phyloP scores from a whole-genome alignment of 2,888 invertebrate genomes.

The Lithophane leautieri region DNA sequence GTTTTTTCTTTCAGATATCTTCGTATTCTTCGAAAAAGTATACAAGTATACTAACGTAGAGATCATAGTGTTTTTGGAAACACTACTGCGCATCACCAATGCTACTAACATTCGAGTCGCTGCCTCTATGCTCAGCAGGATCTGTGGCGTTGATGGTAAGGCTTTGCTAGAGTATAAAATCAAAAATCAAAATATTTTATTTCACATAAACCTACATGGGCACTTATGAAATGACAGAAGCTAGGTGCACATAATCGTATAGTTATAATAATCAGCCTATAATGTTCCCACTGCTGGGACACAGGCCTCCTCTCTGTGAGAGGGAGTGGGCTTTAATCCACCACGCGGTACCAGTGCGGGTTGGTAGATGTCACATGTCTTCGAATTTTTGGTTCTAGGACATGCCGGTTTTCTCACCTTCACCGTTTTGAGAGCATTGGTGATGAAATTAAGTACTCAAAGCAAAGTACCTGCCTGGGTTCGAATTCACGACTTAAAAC shows the following conservation, averaged over 20 bases:
- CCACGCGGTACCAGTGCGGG: no score
- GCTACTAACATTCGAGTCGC: slow-evolving; percentile 74
- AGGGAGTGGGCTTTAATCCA: background rate
- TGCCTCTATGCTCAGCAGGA: slow-evolving; percentile 71
- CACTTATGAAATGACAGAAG: no score
- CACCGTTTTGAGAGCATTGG: no score
- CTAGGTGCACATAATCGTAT: no score
- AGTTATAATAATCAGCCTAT: background rate
- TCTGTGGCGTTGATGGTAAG: slow-evolving; percentile 69
- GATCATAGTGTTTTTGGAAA: slow-evolving; percentile 74
- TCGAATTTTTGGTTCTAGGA: no score
- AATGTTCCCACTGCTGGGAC: background rate
- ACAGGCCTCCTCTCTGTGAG: background rate
- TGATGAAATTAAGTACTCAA: no score
- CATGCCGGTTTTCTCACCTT: no score
- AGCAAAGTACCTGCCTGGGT: no score
- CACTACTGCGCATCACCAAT: slow-evolving; percentile 75
- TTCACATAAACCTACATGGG: no score
- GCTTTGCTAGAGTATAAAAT: background rate
- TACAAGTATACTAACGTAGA: slow-evolving; percentile 71
- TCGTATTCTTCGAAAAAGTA: slow-evolving; percentile 72
- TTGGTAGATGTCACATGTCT: no score
- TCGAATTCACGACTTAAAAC: no score
- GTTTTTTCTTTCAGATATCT: slow-evolving; percentile 74
- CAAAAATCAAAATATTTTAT: no score